phyloP scores from a whole-genome alignment of 2,888 invertebrate species.

The Polydrusus cervinus region DNA sequence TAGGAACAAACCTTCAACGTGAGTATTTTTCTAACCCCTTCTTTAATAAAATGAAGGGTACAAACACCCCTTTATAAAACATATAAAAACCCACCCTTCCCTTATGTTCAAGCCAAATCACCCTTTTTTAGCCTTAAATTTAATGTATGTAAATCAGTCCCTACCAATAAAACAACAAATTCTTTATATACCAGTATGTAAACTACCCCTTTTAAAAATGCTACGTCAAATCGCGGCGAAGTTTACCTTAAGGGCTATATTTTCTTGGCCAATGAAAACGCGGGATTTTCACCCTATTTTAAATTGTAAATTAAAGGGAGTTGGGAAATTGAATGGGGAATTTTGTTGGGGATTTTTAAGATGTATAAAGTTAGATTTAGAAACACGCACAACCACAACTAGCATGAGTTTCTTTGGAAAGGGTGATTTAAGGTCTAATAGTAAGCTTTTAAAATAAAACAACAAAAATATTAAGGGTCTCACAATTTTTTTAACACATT shows the following conservation, averaged over 20 bases:
- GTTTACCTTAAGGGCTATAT: constrained; percentile 55
- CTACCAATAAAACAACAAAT: constrained; percentile 48
- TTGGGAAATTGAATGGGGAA: constrained; percentile 18
- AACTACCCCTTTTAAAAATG: constrained; percentile 49
- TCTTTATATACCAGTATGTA: constrained; percentile 41
- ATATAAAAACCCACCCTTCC: constrained; percentile 43
- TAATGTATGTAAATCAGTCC: constrained; percentile 48
- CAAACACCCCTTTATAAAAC: constrained; percentile 16
- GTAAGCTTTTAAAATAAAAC: no score
- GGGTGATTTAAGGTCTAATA: no score
- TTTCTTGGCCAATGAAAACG: constrained; percentile 63
- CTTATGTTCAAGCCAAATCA: constrained; percentile 10
- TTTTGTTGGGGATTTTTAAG: not conserved
- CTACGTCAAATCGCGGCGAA: constrained; percentile 33
- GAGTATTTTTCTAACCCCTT: constrained; percentile 48
- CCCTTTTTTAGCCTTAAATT: constrained; percentile 3
- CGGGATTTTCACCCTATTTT: constrained; percentile 62
- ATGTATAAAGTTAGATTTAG: no score
- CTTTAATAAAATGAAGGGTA: constrained; percentile 25
- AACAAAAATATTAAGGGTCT: no score
- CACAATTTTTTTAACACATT: no score
- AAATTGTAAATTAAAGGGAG: constrained; percentile 64
- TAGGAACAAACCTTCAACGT: not conserved
- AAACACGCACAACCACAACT: no score
- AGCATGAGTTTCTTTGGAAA: no score